Conservation (phyloP, 2,797 vertebrate genomes). For the Myotis pilosus region DNA sequence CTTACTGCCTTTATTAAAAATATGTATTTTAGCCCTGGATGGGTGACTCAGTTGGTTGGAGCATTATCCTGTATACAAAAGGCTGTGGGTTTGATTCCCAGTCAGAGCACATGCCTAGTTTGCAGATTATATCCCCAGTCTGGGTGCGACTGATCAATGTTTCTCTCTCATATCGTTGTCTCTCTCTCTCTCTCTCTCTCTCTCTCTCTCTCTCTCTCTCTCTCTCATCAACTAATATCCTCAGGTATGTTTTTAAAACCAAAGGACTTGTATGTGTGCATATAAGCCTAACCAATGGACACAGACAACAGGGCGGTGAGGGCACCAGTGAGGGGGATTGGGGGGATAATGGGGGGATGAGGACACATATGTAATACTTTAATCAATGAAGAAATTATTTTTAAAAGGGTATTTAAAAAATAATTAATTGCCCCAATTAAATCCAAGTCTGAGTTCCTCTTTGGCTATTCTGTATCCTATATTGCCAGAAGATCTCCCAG, state of each 20-base stretch:
- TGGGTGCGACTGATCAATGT: background rate
- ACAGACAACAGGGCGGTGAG: too few relatives aligned
- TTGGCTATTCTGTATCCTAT: background rate
- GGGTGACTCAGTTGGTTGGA: background rate
- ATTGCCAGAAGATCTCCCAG: background rate
- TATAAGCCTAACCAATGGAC: too few relatives aligned
- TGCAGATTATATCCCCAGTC: background rate
- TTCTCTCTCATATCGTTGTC: background rate
- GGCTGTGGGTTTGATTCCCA: background rate
- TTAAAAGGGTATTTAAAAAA: background rate
- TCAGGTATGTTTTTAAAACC: background rate
- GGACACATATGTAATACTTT: too few relatives aligned
- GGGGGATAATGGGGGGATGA: background rate
- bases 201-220: background rate
- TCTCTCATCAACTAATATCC: background rate
- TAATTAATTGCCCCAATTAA: background rate
- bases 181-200: background rate
- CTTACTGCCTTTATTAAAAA: constrained; percentile 34
- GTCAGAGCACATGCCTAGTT: background rate
- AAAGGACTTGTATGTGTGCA: too few relatives aligned
- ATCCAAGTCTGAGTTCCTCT: background rate
- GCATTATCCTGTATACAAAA: background rate
- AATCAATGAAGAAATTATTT: too few relatives aligned
- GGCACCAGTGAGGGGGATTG: too few relatives aligned
- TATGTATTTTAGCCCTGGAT: background rate